A percentile compares a stretch with the other conserved stretches of the same genome.
phyloP scores from a whole-genome alignment of 2,888 invertebrate species.

The Diploptera punctata region DNA sequence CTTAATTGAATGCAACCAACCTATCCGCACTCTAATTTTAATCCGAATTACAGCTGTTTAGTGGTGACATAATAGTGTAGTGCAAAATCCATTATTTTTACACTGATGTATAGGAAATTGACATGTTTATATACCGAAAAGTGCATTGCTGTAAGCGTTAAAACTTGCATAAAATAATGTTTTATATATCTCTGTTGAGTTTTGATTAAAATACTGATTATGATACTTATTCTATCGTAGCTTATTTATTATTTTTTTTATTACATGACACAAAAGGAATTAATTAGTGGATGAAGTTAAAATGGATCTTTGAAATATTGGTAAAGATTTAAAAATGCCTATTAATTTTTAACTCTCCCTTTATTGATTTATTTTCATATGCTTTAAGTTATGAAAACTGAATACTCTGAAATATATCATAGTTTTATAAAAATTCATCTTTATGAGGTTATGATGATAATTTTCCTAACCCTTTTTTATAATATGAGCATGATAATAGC shows the following conservation, averaged over 20 bases:
- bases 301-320: no score
- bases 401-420: no score
- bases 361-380: no score
- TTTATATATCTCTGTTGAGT: slow-evolving; percentile 13
- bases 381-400: no score
- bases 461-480: no score
- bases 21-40: background rate
- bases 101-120: background rate
- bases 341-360: no score
- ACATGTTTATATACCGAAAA: background rate
- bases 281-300: no score
- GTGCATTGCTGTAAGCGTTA: slow-evolving; percentile 2
- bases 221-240: background rate
- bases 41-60: slow-evolving; percentile 1
- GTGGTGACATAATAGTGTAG: background rate
- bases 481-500: no score
- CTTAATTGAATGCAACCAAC: background rate
- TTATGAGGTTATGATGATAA: no score
- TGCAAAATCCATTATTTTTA: background rate
- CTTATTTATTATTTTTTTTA: background rate
- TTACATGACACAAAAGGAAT: no score
- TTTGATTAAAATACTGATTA: slow-evolving; percentile 1
- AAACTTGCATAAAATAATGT: slow-evolving; percentile 10
- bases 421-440: no score
- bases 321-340: no score